Percentiles rank a stretch among this genome's conserved stretches.
These are phyloP conservation scores for Mormyrus hasselquistii DNA, from an alignment of 2,797 vertebrate genomes.

Conservation along the genomic window DNA sequence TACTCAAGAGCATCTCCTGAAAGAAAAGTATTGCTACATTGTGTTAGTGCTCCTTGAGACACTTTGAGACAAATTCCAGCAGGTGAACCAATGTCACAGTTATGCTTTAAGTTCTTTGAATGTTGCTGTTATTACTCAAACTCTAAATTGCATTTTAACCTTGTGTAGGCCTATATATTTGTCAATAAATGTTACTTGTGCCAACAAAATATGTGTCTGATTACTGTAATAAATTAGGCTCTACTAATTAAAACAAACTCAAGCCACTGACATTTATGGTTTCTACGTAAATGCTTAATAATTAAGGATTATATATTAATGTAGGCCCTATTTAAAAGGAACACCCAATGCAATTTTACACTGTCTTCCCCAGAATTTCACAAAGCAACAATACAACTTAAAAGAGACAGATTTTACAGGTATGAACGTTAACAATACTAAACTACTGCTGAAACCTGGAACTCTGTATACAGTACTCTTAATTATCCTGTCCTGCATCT, in stretches of 20 bases:
- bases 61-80: background rate
- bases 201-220: conserved; percentile 6
- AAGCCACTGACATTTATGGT: conserved; percentile 18
- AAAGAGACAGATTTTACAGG: background rate
- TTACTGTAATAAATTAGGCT: conserved; percentile 12
- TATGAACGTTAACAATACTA: background rate
- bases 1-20: background rate
- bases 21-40: background rate
- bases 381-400: background rate
- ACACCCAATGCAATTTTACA: background rate
- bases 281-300: conserved; percentile 9
- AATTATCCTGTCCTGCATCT: background rate
- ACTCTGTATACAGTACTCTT: background rate
- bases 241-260: conserved; percentile 14
- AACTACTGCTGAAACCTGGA: background rate
- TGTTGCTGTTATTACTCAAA: background rate
- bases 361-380: background rate
- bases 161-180: background rate
- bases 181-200: conserved; percentile 17
- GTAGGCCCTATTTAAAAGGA: background rate
- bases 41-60: background rate
- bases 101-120: background rate
- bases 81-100: background rate
- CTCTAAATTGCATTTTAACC: background rate
- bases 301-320: conserved; percentile 15